Evolutionary conservation across 2,797 vertebrate genomes (phyloP), one percentile per base, ranked within the genome.

Genomic region (Myripristis jacobus): DNA sequence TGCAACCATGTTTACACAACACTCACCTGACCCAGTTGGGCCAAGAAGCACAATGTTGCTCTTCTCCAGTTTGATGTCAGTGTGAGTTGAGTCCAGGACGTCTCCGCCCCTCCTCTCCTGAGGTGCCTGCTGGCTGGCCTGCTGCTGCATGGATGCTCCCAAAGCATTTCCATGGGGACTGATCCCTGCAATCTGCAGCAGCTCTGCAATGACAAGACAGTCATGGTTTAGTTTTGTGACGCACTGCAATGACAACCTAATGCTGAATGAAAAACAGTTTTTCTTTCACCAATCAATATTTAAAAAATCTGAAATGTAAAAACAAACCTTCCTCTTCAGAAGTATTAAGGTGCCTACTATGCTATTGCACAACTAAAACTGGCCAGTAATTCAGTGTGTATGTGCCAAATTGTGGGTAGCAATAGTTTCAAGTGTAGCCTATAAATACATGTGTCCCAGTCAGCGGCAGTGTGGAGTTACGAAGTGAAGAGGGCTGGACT

Each of bases 11-110:
- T 60, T 59, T 38, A 75, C 27, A 19, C 1, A 43, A 51, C 27
- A 56, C 86, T 19, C 82, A 98, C 98, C 97, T 94, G 98, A 99
- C 87, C 98, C 97, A 79, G 98, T 99, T 79, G 98, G 96, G 89
- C 98, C 98, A 57, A 99, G 95, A 75, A 99, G 95, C 89, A 99
- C 94, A 83, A 99, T 97, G 89, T 99, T 99, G 93, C 98, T 99
- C 92, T 99, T 99, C 91, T 99, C 97, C 89, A 99, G 95, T 91
- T 96, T 98, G 83, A 99, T 99, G 58, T 98, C 96, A 21, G 93
- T 88, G 18, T 96, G 95, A 67, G 94, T 78, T n/a, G 96, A 97
- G 92, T 99, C 97, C 81, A 99, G 88, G 27, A 98, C 94, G 72
- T 98, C 97, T 1, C 96, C 96, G 43, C 97, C 98, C 89, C 97